phyloP scores from a whole-genome alignment of 1,140 invertebrate species.

The Drosophila guanche region DNA sequence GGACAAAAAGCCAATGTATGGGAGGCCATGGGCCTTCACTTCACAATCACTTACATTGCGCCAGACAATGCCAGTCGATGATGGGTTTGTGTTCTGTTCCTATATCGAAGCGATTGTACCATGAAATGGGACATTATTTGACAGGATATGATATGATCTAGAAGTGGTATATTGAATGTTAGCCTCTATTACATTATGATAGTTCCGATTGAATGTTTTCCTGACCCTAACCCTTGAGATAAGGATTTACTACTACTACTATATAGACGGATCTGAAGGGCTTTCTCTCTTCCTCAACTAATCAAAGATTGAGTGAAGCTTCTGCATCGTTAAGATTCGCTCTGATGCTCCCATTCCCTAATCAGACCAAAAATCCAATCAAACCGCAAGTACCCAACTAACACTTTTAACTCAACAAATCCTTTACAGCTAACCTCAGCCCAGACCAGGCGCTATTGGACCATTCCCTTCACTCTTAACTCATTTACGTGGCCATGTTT shows the following conservation, averaged over 20 bases:
- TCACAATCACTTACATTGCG: slow-evolving; percentile 61
- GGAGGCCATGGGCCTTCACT: slow-evolving; percentile 19
- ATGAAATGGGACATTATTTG: slow-evolving; percentile 6
- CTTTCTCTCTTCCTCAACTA: not conserved
- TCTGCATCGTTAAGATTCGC: too few species aligned
- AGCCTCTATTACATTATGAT: not conserved
- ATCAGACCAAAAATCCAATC: slow-evolving; percentile 35
- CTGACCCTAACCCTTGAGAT: not conserved
- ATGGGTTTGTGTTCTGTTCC: slow-evolving; percentile 22
- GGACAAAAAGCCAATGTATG: slow-evolving; percentile 73
- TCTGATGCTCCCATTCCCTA: not conserved
- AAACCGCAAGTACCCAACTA: slow-evolving; percentile 23
- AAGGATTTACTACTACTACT: not conserved
- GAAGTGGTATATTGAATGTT: not conserved
- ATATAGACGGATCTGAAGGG: not conserved
- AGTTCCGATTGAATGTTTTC: too few species aligned
- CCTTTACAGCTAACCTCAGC: slow-evolving; percentile 14
- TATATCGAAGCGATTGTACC: slow-evolving; percentile 12
- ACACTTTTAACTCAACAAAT: slow-evolving; percentile 35
- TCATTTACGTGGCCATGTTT: slow-evolving; percentile 69
- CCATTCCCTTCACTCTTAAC: slow-evolving; percentile 35
- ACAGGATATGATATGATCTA: slow-evolving; percentile 5
- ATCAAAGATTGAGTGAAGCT: too few species aligned
- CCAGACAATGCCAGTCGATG: slow-evolving; percentile 61
- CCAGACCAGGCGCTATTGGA: not conserved